These are phyloP conservation scores for Corythornis vintsioides DNA, from an alignment of 2,113 vertebrate species.

Conservation along the genomic window DNA sequence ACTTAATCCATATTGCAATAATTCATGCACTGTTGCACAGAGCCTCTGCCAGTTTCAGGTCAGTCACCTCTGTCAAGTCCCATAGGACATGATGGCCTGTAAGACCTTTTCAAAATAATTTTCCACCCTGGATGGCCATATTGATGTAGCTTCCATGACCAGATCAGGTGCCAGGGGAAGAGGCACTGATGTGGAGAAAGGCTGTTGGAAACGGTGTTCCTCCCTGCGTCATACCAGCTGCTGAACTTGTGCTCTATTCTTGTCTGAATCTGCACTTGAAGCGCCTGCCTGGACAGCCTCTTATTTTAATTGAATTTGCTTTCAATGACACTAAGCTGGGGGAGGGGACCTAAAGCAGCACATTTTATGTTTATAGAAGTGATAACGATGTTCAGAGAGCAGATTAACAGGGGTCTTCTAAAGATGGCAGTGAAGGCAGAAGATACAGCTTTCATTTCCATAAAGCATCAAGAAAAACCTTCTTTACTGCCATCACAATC, in stretches of 20 bases:
- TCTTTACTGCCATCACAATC: conserved; percentile 68
- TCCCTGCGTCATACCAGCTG: neutral
- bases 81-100: neutral
- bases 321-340: conserved; percentile 37
- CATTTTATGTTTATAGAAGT: conserved; percentile 64
- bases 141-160: neutral
- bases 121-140: neutral
- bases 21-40: neutral
- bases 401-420: conserved; percentile 63
- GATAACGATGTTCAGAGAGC: conserved; percentile 30
- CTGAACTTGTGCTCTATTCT: conserved; percentile 11
- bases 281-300: neutral
- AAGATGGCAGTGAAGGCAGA: conserved; percentile 48
- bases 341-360: neutral
- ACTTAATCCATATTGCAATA: neutral
- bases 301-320: conserved; percentile 48
- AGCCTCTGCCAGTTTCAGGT: neutral
- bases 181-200: neutral
- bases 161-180: neutral
- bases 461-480: conserved; percentile 45
- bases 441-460: conserved; percentile 68
- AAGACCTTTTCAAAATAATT: neutral
- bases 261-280: neutral
- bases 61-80: conserved; percentile 15
- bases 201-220: neutral